Conservation (phyloP, 1,140 invertebrate genomes). For the Frieseomelitta varia region DNA sequence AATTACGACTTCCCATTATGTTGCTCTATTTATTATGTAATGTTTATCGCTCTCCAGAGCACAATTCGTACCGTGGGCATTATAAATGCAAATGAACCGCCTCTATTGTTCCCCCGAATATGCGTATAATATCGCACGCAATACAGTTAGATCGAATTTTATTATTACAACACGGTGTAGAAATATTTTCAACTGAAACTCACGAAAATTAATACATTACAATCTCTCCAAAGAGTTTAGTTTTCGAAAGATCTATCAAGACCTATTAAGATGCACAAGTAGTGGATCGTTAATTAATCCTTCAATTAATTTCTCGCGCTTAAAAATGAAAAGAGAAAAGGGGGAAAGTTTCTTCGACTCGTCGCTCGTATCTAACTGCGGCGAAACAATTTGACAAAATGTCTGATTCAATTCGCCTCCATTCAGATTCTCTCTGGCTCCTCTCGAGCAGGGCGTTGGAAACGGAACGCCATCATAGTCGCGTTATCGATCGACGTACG, state of each 20-base stretch:
- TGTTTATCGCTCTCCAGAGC: constrained; percentile 54
- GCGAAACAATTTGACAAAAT: not conserved
- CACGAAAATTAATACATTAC: no score
- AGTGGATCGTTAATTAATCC: not conserved
- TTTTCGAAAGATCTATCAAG: not conserved
- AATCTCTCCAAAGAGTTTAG: not conserved
- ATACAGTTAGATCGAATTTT: constrained; percentile 30
- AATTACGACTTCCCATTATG: constrained; percentile 50
- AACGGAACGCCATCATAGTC: not conserved
- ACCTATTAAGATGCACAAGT: not conserved
- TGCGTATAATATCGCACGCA: not conserved
- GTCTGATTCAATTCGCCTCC: not conserved
- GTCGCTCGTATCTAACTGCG: not conserved
- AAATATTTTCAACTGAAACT: not conserved
- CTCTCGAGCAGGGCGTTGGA: not conserved
- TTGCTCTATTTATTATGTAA: constrained; percentile 51
- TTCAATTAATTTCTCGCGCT: not conserved
- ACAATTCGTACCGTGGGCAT: constrained; percentile 20
- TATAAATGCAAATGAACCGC: constrained; percentile 60
- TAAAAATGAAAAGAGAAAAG: no score
- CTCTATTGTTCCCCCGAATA: not conserved
- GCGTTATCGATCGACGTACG: not conserved
- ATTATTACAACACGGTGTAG: not conserved
- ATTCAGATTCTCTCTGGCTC: not conserved
- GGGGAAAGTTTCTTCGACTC: not conserved